These are phyloP conservation scores for Pterocles orientalis DNA, from an alignment of 2,113 vertebrate species.

Conservation along the genomic window DNA sequence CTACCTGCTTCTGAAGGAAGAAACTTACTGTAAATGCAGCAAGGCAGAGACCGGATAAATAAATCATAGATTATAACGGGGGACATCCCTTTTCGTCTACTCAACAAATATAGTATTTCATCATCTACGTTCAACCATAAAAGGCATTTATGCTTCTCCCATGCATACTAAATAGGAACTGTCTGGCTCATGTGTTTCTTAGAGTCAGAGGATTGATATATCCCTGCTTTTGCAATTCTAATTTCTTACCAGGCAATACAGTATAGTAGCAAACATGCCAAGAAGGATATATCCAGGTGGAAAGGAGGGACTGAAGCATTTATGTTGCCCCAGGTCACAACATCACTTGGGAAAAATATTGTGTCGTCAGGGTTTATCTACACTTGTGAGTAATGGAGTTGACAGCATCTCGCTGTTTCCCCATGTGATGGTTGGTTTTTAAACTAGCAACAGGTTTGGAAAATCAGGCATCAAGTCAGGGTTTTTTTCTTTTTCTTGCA, in stretches of 20 bases:
- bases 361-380: neutral
- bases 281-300: neutral
- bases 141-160: neutral
- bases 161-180: constrained; percentile 25
- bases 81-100: constrained; percentile 1
- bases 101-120: constrained; percentile 6
- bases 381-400: neutral
- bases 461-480: neutral
- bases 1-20: neutral
- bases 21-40: neutral
- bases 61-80: neutral
- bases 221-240: neutral
- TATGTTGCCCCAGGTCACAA: neutral
- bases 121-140: neutral
- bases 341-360: neutral
- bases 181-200: neutral
- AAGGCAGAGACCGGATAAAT: neutral
- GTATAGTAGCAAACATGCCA: neutral
- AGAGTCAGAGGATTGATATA: neutral
- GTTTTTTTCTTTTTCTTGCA: neutral
- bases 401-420: neutral
- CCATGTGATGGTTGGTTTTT: neutral
- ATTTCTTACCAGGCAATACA: neutral
- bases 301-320: neutral
- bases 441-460: neutral